phyloP scores from a whole-genome alignment of 2,797 vertebrate genomes.

The Lycodopsis pacificus region DNA sequence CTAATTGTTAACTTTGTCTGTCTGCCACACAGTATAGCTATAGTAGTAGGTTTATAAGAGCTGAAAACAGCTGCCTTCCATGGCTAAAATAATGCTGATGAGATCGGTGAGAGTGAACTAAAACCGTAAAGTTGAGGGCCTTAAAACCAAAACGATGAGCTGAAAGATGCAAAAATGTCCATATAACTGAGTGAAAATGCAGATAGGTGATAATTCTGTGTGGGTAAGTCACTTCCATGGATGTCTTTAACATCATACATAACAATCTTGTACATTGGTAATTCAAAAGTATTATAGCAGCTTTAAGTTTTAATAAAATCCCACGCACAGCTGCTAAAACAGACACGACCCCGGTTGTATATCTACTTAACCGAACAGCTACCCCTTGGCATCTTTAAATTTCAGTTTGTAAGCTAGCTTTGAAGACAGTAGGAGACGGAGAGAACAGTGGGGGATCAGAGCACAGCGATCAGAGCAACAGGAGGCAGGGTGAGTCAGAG shows the following conservation, averaged over 20 bases:
- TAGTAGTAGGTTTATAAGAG: neutral
- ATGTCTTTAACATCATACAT: neutral
- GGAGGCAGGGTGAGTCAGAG: slow-evolving; percentile 46
- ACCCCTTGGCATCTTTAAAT: slow-evolving; percentile 14
- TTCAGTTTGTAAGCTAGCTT: slow-evolving; percentile 14
- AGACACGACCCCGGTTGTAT: neutral
- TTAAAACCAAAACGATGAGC: slow-evolving; percentile 1
- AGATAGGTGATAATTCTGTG: too few relatives aligned
- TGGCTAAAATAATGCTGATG: neutral
- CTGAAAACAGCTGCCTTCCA: neutral
- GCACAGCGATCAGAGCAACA: slow-evolving; percentile 42
- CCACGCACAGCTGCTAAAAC: neutral
- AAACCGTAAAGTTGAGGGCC: neutral
- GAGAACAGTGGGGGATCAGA: slow-evolving; percentile 36
- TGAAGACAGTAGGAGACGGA: slow-evolving; percentile 9
- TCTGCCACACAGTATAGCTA: too few relatives aligned
- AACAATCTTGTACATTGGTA: neutral
- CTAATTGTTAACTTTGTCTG: too few relatives aligned
- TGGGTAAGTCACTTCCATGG: neutral
- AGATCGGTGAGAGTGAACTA: neutral
- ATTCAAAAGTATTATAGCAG: neutral
- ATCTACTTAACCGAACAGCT: neutral
- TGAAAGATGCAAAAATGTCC: slow-evolving; percentile 11
- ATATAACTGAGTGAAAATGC: neutral
- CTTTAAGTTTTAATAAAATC: neutral